Evolutionary conservation across 2,797 vertebrate species (phyloP), one percentile per base, ranked within the genome.

Genomic region (Falco concolor): DNA sequence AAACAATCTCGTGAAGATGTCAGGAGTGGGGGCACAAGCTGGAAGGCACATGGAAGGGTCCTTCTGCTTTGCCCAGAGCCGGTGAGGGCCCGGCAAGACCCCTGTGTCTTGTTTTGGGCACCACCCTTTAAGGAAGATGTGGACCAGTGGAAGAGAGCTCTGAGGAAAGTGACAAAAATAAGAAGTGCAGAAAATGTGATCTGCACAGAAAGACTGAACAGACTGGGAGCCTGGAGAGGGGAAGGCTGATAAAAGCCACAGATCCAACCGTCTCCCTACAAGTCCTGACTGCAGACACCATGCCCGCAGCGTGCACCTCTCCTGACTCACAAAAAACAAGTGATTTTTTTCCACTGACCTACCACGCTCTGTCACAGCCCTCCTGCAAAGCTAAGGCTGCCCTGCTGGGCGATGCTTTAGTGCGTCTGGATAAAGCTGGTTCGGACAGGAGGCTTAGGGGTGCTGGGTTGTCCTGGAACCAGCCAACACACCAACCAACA

Each of bases 301-400:
- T 65, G 20, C 32, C 45, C 6, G 1, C n/a, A 45, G 50, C 10
- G 6, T 14, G 21, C 34, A 49, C 18, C 21, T 68, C 73, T 80
- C 60, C 56, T 74, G 64, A 65, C 52, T 63, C 53, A 34, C n/a
- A 24, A 25, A 68, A 75, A 63, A 7, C 18, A 77, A 11, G 14
- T 2, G 1, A 1, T 3, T n/a, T 40, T 47, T 59, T 65, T 56
- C 44, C 56, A 34, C n/a, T 87, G 45, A 18, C n/a, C 36, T 60
- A 16, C 54, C n/a, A 6, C 0, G 0, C 14, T 27, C n/a, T 56
- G 32, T 69, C 50, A 44, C 4, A n/a, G 47, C 56, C 50, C 27
- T 59, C 17, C n/a, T 21, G 44, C 60, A 60, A 63, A 77, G n/a
- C 13, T 47, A 67, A 25, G 24, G 36, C 56, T 1, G 0, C 38